Conservation (phyloP, 2,113 vertebrate species). For the Ameiurus melas region DNA sequence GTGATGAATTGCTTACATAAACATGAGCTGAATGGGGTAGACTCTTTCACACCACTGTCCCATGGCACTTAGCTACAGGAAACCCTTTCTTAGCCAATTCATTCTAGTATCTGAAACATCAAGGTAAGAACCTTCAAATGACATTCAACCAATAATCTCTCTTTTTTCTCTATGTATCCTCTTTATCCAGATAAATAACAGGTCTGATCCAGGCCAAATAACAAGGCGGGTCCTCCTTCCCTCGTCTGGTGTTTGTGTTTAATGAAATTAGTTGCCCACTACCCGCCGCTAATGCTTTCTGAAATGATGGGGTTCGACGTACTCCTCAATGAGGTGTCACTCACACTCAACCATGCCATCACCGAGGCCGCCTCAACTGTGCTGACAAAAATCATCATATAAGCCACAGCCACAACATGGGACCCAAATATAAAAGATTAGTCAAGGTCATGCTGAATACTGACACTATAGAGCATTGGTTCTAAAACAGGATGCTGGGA, state of each 20-base stretch:
- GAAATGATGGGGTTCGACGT: neutral
- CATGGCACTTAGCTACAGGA: slow-evolving; percentile 28
- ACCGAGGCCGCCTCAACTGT: neutral
- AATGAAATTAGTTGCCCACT: slow-evolving; percentile 29
- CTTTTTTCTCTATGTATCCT: neutral
- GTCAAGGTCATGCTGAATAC: neutral
- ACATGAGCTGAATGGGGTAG: slow-evolving; percentile 2
- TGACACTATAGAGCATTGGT: neutral
- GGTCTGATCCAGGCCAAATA: neutral
- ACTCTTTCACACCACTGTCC: slow-evolving; percentile 10
- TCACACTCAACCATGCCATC: slow-evolving; percentile 15
- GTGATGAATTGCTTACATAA: slow-evolving; percentile 35
- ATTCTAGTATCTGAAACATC: neutral
- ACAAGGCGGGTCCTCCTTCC: neutral
- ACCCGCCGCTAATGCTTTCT: slow-evolving; percentile 10
- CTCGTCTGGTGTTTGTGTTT: slow-evolving; percentile 1
- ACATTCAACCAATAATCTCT: neutral
- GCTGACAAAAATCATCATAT: slow-evolving; percentile 2
- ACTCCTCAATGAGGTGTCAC: slow-evolving; percentile 24
- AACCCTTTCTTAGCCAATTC: neutral
- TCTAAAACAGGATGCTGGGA: neutral
- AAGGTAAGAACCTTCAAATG: neutral
- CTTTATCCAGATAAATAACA: neutral
- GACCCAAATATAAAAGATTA: neutral
- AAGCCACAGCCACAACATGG: neutral